Evolutionary conservation across 2,888 invertebrate species (phyloP), one percentile per base, ranked within the genome.

Genomic region (Macrosiphum euphorbiae): DNA sequence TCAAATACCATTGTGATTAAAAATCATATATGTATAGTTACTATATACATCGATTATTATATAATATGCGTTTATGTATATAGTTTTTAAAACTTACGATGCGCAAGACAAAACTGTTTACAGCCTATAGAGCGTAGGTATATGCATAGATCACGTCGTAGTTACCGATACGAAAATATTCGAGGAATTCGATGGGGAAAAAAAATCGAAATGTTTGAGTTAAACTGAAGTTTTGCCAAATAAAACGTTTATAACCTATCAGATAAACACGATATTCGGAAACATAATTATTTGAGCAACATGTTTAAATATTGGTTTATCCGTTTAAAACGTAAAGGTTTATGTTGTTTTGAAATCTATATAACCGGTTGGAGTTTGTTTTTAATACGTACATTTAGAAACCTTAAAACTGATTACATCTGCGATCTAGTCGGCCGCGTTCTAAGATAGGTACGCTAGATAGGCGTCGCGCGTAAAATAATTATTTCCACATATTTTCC

Each of bases 361-460:
- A 89, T 61, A 89, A 89, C 89, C 89, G 89, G 89, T 89, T 89
- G 24, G 41, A 44, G 13, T 16, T 58, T 61, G 35, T 61, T 28
- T 26, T 89, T 58, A 41, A 11, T 41, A 58, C 28, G 41, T 58
- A 26, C 41, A 88, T 55, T 58, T 26, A 55, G 41, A 88, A 55
- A 88, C 41, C 35, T 55, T 41, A 58, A 58, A 58, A 86, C 47
- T 28, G 86, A 47, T 86, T 85, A 44, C 35, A 78, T 78, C 78
- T 78, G 35, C 78, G 35, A 78, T 78, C 35, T 78, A 78, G 78
- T 78, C 35, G 35, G 35, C 78, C 20, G 85, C 28, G 86, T 44
- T 47, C 16, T 86, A n/a, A 78, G 78, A 78, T 78, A 78, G 78
- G 35, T 78, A 78, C 78, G 78, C 78, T 78, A 35, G 35, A 86